These are phyloP conservation scores for Drosophila birchii DNA, from an alignment of 2,888 invertebrate species.

Conservation along the genomic window DNA sequence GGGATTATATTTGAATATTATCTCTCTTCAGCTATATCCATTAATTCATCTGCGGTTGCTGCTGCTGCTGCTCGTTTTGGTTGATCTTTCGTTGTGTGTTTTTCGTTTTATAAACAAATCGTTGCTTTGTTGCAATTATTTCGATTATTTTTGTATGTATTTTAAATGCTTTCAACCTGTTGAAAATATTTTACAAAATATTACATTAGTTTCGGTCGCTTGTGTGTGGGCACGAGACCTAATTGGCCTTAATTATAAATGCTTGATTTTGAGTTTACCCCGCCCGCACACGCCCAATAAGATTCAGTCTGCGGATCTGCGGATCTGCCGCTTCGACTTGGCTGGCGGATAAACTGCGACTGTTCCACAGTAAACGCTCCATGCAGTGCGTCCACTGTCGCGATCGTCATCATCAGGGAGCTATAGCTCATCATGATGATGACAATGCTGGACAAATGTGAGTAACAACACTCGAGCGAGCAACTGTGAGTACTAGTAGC, in stretches of 20 bases:
- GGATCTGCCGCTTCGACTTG: slow-evolving; percentile 50
- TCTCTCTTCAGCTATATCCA: slow-evolving; percentile 42
- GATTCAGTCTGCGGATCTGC: slow-evolving; percentile 15
- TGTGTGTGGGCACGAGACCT: slow-evolving; percentile 7
- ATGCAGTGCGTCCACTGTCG: slow-evolving; percentile 26
- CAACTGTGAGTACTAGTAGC: slow-evolving; percentile 9
- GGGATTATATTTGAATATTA: slow-evolving; percentile 33
- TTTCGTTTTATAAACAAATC: slow-evolving; percentile 69
- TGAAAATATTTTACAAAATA: slow-evolving; percentile 52
- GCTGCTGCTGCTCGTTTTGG: not conserved
- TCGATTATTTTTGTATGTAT: slow-evolving; percentile 22
- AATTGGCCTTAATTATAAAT: slow-evolving; percentile 46
- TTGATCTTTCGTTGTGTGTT: slow-evolving; percentile 15
- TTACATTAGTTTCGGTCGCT: slow-evolving; percentile 32
- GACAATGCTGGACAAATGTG: slow-evolving; percentile 69
- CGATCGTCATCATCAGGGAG: slow-evolving; percentile 10
- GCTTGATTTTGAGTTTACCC: slow-evolving; percentile 6
- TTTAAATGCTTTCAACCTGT: slow-evolving; percentile 64
- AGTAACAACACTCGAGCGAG: slow-evolving; percentile 34
- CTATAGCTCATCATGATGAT: slow-evolving; percentile 18
- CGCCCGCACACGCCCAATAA: slow-evolving; percentile 1
- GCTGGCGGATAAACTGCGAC: slow-evolving; percentile 69
- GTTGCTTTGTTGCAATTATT: slow-evolving; percentile 50
- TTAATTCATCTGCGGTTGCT: slow-evolving; percentile 36
- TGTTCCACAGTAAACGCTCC: slow-evolving; percentile 41